Evolutionary conservation across 2,888 invertebrate genomes (phyloP), one percentile per base, ranked within the genome.

Genomic region (Latheticus oryzae): DNA sequence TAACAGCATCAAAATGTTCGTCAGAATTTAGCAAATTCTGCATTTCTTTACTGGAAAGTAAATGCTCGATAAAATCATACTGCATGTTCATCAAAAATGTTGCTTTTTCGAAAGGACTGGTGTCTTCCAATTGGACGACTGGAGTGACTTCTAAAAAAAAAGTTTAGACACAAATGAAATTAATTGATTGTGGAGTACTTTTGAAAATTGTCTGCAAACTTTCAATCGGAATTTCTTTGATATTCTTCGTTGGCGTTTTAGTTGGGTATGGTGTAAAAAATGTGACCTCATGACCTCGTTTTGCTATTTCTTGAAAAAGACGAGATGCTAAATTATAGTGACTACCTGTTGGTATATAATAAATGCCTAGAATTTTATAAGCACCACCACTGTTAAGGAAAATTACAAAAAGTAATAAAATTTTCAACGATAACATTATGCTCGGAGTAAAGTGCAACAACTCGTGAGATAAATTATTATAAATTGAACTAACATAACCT

Each of bases 251-350:
- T n/a, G 13, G 47, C 12, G 16, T 32, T 23, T 23, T 13, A 7
- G 32, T 13, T 9, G 12, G 17, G 21, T 12, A 47, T 7, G 47
- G 33, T n/a, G 32, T 47, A 9, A 47, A 8, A 21, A 75, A 67
- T 2, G 74, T 75, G 5, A 82, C 76, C 43, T 79, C 76, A 65
- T 83, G 82, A 1, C 82, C 82, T 24, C 77, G 66, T 7, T 55
- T 56, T 0, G 73, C 73, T 24, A 77, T 60, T 50, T 69, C 73
- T 26, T 70, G 68, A 8, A 73, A 45, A 5, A 76, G 55, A n/a
- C 63, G 59, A 35, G 67, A 60, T n/a, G 70, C 72, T 24, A 75
- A 56, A 5, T 62, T 63, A 9, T 66, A 21, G 12, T 60, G 60
- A 48, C 60, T 60, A 8, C 11, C 32, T 3, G 32, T 53, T 7